phyloP scores from a whole-genome alignment of 2,797 vertebrate genomes.

The Enteromius thamalakanensis region DNA sequence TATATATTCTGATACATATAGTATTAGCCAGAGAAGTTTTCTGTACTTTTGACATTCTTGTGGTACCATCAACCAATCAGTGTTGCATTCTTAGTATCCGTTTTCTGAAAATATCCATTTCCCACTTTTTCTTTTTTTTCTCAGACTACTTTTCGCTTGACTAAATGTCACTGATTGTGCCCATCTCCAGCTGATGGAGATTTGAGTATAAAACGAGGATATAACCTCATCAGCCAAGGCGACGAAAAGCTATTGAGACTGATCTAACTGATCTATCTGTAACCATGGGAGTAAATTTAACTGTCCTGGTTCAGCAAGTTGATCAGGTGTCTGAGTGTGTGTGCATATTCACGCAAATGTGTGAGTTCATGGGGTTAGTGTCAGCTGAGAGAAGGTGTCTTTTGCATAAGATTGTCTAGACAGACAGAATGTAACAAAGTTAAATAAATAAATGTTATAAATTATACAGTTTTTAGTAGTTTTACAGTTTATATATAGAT shows the following conservation, averaged over 20 bases:
- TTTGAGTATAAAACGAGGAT: constrained; percentile 48
- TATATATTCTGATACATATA: no score
- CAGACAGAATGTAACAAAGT: no score
- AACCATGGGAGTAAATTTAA: constrained; percentile 54
- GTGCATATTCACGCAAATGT: background rate
- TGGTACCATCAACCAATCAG: background rate
- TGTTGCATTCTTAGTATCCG: background rate
- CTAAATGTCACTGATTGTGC: constrained; percentile 30
- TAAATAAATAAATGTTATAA: no score
- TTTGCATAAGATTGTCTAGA: no score
- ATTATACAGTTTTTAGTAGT: no score
- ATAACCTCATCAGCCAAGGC: constrained; percentile 52
- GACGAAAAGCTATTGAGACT: constrained; percentile 53
- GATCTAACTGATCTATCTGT: constrained; percentile 34
- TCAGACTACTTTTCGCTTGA: background rate
- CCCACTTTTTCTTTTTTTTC: background rate
- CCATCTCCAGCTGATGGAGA: constrained; percentile 38
- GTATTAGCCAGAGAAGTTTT: background rate
- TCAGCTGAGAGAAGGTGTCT: background rate
- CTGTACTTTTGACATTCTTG: background rate
- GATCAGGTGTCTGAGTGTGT: constrained; percentile 45
- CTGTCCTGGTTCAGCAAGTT: constrained; percentile 29
- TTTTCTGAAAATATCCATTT: background rate
- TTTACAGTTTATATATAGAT: background rate
- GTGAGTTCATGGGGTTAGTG: background rate